Base-by-base conservation (phyloP, 2,888 invertebrate species). In the Archips crataeganus region DNA sequence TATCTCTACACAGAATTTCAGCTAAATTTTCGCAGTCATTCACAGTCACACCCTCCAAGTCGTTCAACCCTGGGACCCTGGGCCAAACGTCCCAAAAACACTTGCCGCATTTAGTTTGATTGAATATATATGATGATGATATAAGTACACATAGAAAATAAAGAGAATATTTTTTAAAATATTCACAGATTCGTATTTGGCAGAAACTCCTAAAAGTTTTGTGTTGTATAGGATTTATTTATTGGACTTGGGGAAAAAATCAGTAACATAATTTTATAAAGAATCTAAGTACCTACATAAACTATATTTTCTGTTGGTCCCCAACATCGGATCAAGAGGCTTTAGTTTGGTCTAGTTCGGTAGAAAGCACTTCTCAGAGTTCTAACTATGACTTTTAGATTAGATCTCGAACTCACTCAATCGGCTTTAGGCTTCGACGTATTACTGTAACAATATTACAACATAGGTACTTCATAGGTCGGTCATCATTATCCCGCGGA, bases 321-420 rank as follows among this genome's bases (percentile, higher is more conserved):
- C 77, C 77, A 75, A 75, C 78, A 70, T 75, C 77, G 79, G 77
- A 80, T 81, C 80, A 79, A 80, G 77, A 75, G 78, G 77, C 77
- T 80, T 75, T 79, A 80, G 76, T 79, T 76, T 78, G 76, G 79
- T 78, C 79, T 79, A 80, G 78, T 78, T 75, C 75, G 72, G 64
- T 45, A 63, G 75, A 77, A 77, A 81, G 77, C 77, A 76, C 77
- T 77, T 76, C 75, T 77, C 71, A 70, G 76, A 73, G 77, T 71
- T 75, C 78, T 76, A 79, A 79, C 79, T 77, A 80, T 70, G 70
- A 74, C 64, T 76, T 77, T 70, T 75, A 76, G 63, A 75, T 72
- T 45, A 42, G 49, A 68, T 64, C 63, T 68, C 64, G 67, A 72
- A 45, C 36, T 61, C 62, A 61, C 34, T 71, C 23, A 23, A 23